A percentile compares a stretch with the other conserved stretches of the same genome.
phyloP scores from a whole-genome alignment of 2,888 invertebrate species.

The Callosobruchus maculatus region DNA sequence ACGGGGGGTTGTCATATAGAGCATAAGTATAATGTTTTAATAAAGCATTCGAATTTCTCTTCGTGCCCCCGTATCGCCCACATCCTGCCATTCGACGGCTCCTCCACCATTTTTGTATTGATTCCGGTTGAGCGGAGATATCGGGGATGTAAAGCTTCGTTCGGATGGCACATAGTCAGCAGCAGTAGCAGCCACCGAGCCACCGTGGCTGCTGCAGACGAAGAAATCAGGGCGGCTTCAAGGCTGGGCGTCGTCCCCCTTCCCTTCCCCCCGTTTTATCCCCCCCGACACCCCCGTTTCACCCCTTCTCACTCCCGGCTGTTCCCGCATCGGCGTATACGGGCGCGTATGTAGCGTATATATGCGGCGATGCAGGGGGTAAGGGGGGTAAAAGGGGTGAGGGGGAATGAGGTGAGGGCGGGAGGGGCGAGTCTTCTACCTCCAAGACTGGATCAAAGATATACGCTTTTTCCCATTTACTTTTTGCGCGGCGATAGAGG shows the following conservation, averaged over 20 bases:
- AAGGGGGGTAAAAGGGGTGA: not conserved
- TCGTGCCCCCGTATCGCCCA: not conserved
- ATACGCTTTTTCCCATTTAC: too few species aligned
- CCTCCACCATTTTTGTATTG: constrained; percentile 43
- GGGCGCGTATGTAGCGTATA: constrained; percentile 44
- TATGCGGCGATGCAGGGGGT: not conserved
- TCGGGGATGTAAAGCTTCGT: constrained; percentile 38
- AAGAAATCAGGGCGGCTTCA: constrained; percentile 32
- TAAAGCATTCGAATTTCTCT: too few species aligned
- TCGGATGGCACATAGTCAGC: constrained; percentile 29
- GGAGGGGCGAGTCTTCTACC: too few species aligned
- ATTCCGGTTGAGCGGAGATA: constrained; percentile 44
- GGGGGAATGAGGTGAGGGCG: too few species aligned
- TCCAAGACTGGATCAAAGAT: too few species aligned
- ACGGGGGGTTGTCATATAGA: too few species aligned
- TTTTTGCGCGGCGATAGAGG: too few species aligned
- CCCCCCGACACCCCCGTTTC: constrained; percentile 8
- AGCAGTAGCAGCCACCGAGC: constrained; percentile 3
- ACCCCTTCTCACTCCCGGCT: constrained; percentile 30
- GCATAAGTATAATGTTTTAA: too few species aligned
- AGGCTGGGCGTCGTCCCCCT: not conserved
- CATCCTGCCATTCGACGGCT: not conserved
- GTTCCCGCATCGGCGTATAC: constrained; percentile 42
- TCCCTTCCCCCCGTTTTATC: not conserved
- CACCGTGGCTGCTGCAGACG: constrained; percentile 12